Evolutionary conservation across 2,797 vertebrate genomes (phyloP), one percentile per base, ranked within the genome.

Genomic region (Rhynchotus rufescens): DNA sequence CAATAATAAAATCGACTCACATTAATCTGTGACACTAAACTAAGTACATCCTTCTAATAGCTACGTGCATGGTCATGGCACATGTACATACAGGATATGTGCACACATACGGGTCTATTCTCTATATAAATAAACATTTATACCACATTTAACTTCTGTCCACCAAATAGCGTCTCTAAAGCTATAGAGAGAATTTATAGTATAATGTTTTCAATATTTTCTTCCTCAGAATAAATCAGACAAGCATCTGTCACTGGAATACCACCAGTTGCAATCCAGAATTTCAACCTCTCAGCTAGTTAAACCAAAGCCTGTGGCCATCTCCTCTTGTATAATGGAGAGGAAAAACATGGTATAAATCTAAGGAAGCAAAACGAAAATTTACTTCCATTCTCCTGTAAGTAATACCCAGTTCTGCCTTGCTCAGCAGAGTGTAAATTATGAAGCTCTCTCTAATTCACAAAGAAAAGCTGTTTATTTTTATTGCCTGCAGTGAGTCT

Each of bases 81-180:
- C 45, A 20, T 78, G 76, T 88, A 84, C 59, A 66, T 78, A 94
- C 65, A 64, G 91, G 65, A 44, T 73, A 90, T 80, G 62, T 89
- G 95, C 92, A 91, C 74, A 80, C 36, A 77, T 51, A 25, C 3
- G 79, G 83, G 22, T 26, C 79, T 85, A 71, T 77, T 65, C 65
- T 40, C 88, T 88, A 69, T 36, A 93, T 91, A 91, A 92, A 93
- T 93, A 91, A 93, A 51, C 80, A 92, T 94, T 94, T 90, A 94
- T 94, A 96, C 91, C 94, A 96, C 96, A 91, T 95, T 95, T 94
- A 60, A 90, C 94, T 90, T 80, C 92, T 73, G 72, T 49, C 47
- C 62, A 77, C 81, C 65, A 78, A 82, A 56, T 40, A 68, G 49
- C 38, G 75, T 85, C 81, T 66, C 86, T 90, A 90, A 62, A 94